Conservation (phyloP, 2,113 vertebrate species). For the Bos indicus region DNA sequence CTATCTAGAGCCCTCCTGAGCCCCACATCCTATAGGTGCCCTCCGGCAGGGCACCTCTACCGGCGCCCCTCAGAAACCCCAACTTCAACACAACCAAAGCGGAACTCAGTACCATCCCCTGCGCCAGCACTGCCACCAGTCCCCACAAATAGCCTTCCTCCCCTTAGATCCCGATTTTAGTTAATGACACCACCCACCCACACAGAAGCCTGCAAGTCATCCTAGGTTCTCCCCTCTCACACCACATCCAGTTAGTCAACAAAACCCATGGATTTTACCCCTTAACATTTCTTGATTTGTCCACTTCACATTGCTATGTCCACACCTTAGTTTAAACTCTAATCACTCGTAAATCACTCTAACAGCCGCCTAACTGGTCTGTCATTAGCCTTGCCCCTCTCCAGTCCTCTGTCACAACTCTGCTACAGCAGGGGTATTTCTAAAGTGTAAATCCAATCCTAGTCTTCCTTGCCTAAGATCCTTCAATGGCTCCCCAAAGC, state of each 20-base stretch:
- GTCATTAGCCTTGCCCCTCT: background rate
- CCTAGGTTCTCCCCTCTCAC: background rate
- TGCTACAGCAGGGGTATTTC: background rate
- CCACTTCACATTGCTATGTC: background rate
- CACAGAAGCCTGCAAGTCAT: slow-evolving; percentile 35
- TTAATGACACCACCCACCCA: background rate
- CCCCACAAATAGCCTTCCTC: background rate
- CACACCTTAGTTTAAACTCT: background rate
- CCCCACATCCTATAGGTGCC: background rate
- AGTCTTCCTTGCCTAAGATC: background rate
- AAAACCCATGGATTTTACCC: background rate
- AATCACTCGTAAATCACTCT: background rate
- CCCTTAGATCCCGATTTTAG: background rate
- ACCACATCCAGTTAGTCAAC: background rate
- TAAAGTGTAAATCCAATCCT: background rate
- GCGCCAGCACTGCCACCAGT: background rate
- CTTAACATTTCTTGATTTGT: slow-evolving; percentile 4
- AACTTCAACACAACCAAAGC: background rate
- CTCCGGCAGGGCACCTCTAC: background rate
- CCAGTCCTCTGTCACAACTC: background rate
- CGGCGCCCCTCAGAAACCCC: background rate
- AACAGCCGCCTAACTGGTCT: background rate
- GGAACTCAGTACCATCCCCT: background rate
- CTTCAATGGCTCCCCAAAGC: background rate
- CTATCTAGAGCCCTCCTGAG: background rate